Base-by-base conservation (phyloP, 2,113 vertebrate species). In the Gnathonemus longibarbis region DNA sequence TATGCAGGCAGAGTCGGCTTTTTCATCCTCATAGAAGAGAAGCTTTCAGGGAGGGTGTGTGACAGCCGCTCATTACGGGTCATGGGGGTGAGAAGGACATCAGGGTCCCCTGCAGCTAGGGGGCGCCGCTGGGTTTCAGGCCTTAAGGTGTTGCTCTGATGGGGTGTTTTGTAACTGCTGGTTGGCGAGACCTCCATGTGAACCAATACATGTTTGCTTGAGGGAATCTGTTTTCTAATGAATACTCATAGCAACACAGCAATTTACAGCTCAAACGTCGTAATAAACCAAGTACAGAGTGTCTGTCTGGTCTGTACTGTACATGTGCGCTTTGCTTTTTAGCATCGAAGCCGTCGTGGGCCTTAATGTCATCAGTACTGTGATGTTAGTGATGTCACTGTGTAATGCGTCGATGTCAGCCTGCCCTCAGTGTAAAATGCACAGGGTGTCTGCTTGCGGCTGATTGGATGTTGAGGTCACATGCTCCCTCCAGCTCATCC, bases 41-140 rank as follows among this genome's bases (percentile, higher is more conserved):
- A 90, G 88, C 90, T 92, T 92, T 89, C 87, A 80, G 66, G 88
- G 91, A 94, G 92, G 84, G 58, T 77, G 91, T 89, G 49, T 95
- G 94, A 95, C 95, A 96, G 94, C 93, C 95, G 94, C 95, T 95
- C 95, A 94, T 91, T 89, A 91, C 10, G 45, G 70, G 87, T 89
- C 90, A 91, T 89, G 91, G 92, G 27, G n/a, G 13, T 11, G 24
- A 13, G 42, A 85, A 35, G 50, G 35, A 1, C 48, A 53, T 31
- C 31, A 35, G 46, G 13, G 0, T 5, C 5, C n/a, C 9, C 31
- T 27, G n/a, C 24, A 48, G 19, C 83, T n/a, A 13, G 45, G 46
- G 39, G 9, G 83, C 1, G 21, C 45, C 45, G 19, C 10, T 84
- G 83, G 35, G 74, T 80, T 80, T 42, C 31, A 27, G 74, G 74